Conservation (phyloP, 2,888 invertebrate genomes). For the Phoronis australis region DNA sequence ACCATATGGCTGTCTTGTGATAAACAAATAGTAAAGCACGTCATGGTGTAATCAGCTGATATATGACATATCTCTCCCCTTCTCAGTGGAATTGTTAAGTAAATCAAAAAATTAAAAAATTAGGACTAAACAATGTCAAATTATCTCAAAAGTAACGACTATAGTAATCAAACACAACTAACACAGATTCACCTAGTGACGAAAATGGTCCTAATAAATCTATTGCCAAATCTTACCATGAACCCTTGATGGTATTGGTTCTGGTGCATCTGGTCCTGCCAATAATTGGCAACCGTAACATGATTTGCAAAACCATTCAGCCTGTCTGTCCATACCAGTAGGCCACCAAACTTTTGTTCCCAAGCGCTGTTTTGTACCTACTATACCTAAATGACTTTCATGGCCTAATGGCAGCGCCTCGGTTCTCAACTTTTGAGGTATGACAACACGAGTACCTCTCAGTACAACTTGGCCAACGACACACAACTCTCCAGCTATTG, state of each 20-base stretch:
- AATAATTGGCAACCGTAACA: conserved; percentile 18
- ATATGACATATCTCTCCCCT: too few relatives aligned
- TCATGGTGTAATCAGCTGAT: too few relatives aligned
- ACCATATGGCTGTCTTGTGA: too few relatives aligned
- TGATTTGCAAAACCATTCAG: conserved; percentile 11
- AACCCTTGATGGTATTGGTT: too few relatives aligned
- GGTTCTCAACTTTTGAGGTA: conserved; percentile 3
- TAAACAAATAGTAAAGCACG: too few relatives aligned
- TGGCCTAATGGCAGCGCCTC: conserved; percentile 6
- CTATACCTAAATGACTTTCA: conserved; percentile 7
- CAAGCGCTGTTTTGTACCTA: conserved; percentile 5
- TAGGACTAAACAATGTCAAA: too few relatives aligned
- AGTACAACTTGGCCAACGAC: conserved; percentile 6
- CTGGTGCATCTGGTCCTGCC: too few relatives aligned
- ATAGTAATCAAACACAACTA: conserved; percentile 9
- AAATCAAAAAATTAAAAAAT: too few relatives aligned
- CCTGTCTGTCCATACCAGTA: conserved; percentile 8
- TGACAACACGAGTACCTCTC: conserved; percentile 3
- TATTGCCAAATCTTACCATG: conserved; percentile 11
- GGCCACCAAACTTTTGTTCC: conserved; percentile 12
- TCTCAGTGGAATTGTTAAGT: too few relatives aligned
- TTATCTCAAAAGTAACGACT: conserved; percentile 3
- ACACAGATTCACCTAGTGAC: conserved; percentile 4
- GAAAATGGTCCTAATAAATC: conserved; percentile 11
- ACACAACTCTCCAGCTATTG: conserved; percentile 4